phyloP scores from a whole-genome alignment of 2,113 vertebrate species.

The Chlorocebus sabaeus region DNA sequence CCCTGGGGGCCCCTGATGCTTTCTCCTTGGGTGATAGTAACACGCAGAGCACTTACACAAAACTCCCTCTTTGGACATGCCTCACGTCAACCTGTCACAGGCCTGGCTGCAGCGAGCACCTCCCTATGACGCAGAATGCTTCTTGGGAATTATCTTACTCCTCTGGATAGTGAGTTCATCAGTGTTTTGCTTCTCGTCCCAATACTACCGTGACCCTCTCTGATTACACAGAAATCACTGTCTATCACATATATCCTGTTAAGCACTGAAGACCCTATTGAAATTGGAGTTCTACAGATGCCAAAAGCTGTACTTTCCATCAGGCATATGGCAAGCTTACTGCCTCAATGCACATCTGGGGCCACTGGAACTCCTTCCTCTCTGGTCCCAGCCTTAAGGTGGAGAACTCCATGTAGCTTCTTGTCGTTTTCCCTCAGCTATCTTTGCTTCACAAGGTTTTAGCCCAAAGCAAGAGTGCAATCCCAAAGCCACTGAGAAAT shows the following conservation, averaged over 20 bases:
- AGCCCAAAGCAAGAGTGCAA: background rate
- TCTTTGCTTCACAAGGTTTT: background rate
- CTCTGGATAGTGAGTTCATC: background rate
- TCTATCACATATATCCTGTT: background rate
- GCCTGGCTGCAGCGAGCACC: background rate
- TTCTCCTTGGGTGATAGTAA: background rate
- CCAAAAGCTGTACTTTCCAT: background rate
- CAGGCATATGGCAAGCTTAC: background rate
- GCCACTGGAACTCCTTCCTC: background rate
- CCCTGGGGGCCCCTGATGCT: background rate
- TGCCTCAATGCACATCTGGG: background rate
- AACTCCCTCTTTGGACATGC: background rate
- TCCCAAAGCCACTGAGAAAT: background rate
- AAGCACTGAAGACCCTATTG: background rate
- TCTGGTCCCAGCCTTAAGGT: background rate
- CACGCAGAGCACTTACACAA: background rate
- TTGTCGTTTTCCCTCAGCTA: background rate
- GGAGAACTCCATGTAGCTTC: background rate
- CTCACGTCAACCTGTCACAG: background rate
- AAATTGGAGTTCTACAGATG: constrained; percentile 19
- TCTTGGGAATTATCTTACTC: background rate
- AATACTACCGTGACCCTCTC: background rate
- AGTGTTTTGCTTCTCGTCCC: background rate
- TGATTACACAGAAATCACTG: background rate
- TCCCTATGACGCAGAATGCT: background rate